Evolutionary conservation across 2,888 invertebrate species (phyloP), one percentile per base, ranked within the genome.

Genomic region (Dynastes hyllus): DNA sequence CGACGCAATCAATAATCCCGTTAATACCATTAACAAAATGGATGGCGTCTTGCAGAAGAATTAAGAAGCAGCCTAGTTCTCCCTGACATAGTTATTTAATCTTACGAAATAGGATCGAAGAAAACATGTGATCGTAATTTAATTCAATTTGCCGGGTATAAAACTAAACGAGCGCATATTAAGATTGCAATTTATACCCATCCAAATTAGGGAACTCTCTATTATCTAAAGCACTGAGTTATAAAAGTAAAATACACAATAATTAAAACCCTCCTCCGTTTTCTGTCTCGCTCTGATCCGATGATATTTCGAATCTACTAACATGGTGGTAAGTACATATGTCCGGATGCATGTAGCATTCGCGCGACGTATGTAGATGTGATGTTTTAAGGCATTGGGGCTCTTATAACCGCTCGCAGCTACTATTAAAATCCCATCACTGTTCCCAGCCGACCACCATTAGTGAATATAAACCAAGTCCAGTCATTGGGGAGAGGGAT

Each of bases 371-470:
- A 22, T 40, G 40, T 66, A 40, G 27, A 58, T 55, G 71, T 67
- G 29, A 55, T 58, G 69, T 77, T 77, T 69, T 67, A 69, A 66
- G 76, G 76, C 76, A 77, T 40, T 22, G 71, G 71, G 75, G 82
- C 83, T 83, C 84, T 85, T 86, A 85, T 84, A 85, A 84, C 84
- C 84, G 82, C 83, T 82, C 84, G 77, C 45, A 40, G 71, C 81
- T 83, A 84, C 87, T 87, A 88, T 88, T 88, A 88, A 88, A 88
- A 88, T 86, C 85, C 84, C 87, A 88, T 88, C 87, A 88, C 84
- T 84, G 84, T 83, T 81, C 85, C 61, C 77, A 61, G 80, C 85
- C 84, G 82, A 85, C 85, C 86, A 87, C 87, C 88, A 88, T 88
- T 87, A 88, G 86, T 84, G 82, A 81, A 83, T 85, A 85, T 86